Evolutionary conservation across 2,888 invertebrate species (phyloP).

Genomic region (Listrodromus nycthemerus): DNA sequence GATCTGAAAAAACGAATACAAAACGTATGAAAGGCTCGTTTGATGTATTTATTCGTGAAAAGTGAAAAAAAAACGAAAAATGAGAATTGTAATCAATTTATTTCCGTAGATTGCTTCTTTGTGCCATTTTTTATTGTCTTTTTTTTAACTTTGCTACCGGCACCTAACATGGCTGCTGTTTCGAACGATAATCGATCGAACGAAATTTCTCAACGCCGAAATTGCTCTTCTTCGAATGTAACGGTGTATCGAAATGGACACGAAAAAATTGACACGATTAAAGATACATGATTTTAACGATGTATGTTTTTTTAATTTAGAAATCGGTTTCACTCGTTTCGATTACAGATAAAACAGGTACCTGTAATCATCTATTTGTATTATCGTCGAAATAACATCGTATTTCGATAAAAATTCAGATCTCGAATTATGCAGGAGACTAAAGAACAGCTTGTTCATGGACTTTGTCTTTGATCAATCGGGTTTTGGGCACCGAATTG

Average conservation of each 20-base stretch:
- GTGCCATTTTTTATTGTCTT: constrained; percentile 51
- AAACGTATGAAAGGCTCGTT: constrained; percentile 47
- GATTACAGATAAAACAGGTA: constrained; percentile 4
- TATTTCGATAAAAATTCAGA: background rate
- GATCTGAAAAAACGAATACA: constrained; percentile 24
- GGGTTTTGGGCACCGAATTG: background rate
- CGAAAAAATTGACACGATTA: constrained; percentile 22
- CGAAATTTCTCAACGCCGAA: constrained; percentile 14
- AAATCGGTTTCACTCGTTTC: background rate
- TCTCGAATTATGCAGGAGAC: background rate
- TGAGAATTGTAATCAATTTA: constrained; percentile 40
- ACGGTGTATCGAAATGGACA: constrained; percentile 18
- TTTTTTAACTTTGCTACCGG: constrained; percentile 20
- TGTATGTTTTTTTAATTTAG: background rate
- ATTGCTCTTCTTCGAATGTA: constrained; percentile 24
- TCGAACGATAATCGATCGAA: constrained; percentile 24
- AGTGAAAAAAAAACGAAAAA: constrained; percentile 10
- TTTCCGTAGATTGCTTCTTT: constrained; percentile 40
- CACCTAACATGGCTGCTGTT: constrained; percentile 2
- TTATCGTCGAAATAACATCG: background rate
- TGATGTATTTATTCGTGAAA: constrained; percentile 54
- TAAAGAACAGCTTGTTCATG: background rate
- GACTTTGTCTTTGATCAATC: background rate
- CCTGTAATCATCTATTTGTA: background rate
- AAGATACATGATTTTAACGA: constrained; percentile 20